Evolutionary conservation across 2,797 vertebrate genomes (phyloP), one percentile per base, ranked within the genome.

Genomic region (Clarias laeviceps): DNA sequence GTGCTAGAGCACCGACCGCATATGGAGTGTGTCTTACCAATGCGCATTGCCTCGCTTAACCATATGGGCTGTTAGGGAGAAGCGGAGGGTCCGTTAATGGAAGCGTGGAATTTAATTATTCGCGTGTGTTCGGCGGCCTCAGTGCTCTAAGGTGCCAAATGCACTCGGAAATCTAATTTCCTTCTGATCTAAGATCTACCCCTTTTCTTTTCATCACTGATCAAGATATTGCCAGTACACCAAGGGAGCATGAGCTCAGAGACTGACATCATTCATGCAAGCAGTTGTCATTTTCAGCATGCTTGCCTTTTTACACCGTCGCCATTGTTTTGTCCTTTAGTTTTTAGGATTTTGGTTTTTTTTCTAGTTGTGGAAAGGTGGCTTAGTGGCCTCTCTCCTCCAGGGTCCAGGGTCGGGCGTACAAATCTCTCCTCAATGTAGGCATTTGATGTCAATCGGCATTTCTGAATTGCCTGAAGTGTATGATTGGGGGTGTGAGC

Each of bases 11-110:
- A 86, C 61, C 45, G 57, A 65, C 72, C 83, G 83, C 88, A 86
- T 87, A 62, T 78, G 87, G 76, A 50, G 80, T 68, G 59, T 85
- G 86, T 87, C 88, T 72, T 88, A 70, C 61, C 80, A 74, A 32
- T 37, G 40, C 56, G 14, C 69, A 82, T 54, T 32, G 45, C 62
- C 64, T 88, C 80, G 29, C 82, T 82, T 66, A 83, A 83, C 79
- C 85, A 87, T 86, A 82, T 84, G 76, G 83, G 83, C 57, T 82
- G 82, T 68, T 81, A 72, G 66, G 20, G 45, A 79, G 80, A 86
- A 73, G 56, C 24, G 37, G 27, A 8, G 73, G 68, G 77, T 68
- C 65, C 65, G 45, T 83, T 84, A 61, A 88, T 66, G 32, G 68
- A 29, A 66, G 72, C 81, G 54, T 70, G 85, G 62, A 65, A 85